A percentile compares a stretch with the other conserved stretches of the same genome.
These are phyloP conservation scores for Pandemis corylana DNA, from an alignment of 2,888 invertebrate genomes.

Conservation along the genomic window DNA sequence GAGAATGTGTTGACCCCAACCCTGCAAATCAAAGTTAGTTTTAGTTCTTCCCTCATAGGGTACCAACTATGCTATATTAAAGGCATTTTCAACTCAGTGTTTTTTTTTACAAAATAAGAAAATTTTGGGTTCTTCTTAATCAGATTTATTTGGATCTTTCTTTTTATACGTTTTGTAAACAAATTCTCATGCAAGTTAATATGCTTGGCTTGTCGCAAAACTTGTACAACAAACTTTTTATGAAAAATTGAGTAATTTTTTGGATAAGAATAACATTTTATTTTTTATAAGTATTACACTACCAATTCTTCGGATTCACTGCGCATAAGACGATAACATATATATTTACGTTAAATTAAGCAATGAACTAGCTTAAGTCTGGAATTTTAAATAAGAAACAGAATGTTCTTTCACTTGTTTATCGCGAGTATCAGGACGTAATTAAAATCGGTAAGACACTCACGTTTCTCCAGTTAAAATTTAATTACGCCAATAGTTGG, in stretches of 20 bases:
- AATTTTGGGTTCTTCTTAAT: no score
- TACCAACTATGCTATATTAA: background rate
- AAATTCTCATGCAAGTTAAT: no score
- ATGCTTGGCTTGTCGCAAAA: no score
- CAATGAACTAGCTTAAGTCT: background rate
- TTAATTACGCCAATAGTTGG: background rate
- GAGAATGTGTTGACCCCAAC: slow-evolving; percentile 69
- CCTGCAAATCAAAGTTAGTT: slow-evolving; percentile 54
- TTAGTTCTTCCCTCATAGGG: slow-evolving; percentile 57
- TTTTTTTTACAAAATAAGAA: no score
- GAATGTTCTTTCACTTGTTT: background rate
- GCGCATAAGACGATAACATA: no score
- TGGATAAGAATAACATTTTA: no score
- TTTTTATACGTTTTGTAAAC: no score
- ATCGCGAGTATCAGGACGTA: background rate
- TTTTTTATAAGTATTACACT: background rate
- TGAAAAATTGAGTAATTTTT: no score
- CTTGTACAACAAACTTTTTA: no score
- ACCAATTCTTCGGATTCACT: no score
- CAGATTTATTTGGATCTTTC: no score
- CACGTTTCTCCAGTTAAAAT: background rate
- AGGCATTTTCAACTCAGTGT: no score
- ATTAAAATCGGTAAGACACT: background rate
- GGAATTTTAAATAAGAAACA: background rate
- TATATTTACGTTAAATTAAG: background rate